Base-by-base conservation (phyloP, 2,888 invertebrate genomes). In the Folsomia manolachei region DNA sequence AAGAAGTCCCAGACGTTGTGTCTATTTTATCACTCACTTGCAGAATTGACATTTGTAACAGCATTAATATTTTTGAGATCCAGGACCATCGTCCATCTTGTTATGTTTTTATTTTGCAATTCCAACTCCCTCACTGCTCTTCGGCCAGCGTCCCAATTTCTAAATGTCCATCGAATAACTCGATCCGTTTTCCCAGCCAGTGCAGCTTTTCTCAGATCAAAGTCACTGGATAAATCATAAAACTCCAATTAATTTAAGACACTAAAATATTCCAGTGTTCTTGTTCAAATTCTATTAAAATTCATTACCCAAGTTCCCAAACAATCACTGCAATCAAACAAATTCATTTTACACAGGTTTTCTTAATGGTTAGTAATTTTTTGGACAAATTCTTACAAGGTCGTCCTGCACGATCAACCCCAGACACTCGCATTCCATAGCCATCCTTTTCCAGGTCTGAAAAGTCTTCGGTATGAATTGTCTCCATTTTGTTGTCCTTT, bases 1-100 rank as follows among this genome's bases (percentile, higher is more conserved):
- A n/a, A n/a, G n/a, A n/a, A n/a, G n/a, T n/a, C n/a, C n/a, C n/a
- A n/a, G n/a, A n/a, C n/a, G n/a, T n/a, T n/a, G n/a, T n/a, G n/a
- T n/a, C n/a, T n/a, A n/a, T n/a, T n/a, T n/a, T n/a, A n/a, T n/a
- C 4, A 26, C 64, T 64, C 7, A 64, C 64, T 27, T 7, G 27
- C 25, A 4, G 39, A 21, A 64, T 64, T 64, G 2, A 64, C 64
- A 21, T 64, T 19, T 18, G 21, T 19, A 7, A 27, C 27, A 14
- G 64, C 39, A 27, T 64, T 64, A 27, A 64, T 39, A 39, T 64
- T 39, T 39, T 64, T 27, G 25, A 64, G 18, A 21, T 64, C 25
- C 19, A 39, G 19, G 21, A 64, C 19, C 27, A 64, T 27, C 64
- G 64, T 64, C 11, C 11, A 64, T 19, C 39, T 9, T 19, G 64